Evolutionary conservation across 2,113 vertebrate genomes (phyloP).

Genomic region (Leucopternis melanops): DNA sequence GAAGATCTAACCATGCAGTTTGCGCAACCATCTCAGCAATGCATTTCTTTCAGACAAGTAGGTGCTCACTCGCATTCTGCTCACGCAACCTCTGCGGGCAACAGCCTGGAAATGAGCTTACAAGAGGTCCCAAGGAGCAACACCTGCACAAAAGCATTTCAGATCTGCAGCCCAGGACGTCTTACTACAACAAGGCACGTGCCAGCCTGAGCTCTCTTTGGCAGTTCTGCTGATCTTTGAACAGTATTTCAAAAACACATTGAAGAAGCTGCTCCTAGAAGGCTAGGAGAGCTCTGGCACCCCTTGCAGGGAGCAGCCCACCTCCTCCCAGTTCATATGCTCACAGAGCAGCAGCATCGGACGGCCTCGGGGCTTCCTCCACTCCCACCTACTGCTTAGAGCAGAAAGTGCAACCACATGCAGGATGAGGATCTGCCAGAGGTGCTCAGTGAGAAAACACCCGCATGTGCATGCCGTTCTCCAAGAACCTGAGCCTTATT

Average conservation of each 20-base stretch:
- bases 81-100: neutral
- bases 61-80: neutral
- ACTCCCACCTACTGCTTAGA: neutral
- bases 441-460: rapidly evolving
- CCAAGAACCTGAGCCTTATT: neutral
- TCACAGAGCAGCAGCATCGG: rapidly evolving
- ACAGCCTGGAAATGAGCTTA: neutral
- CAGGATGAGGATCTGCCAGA: neutral
- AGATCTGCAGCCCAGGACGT: neutral
- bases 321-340: neutral
- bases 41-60: neutral
- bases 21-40: rapidly evolving
- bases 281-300: neutral
- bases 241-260: neutral
- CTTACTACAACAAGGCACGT: rapidly evolving
- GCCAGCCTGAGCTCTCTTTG: neutral
- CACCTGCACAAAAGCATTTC: neutral
- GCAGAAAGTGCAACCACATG: neutral
- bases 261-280: neutral
- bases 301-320: neutral
- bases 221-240: neutral
- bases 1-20: rapidly evolving
- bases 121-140: neutral
- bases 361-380: neutral
- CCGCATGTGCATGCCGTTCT: rapidly evolving